phyloP scores from a whole-genome alignment of 2,113 vertebrate species.

The Megaceryle maxima region DNA sequence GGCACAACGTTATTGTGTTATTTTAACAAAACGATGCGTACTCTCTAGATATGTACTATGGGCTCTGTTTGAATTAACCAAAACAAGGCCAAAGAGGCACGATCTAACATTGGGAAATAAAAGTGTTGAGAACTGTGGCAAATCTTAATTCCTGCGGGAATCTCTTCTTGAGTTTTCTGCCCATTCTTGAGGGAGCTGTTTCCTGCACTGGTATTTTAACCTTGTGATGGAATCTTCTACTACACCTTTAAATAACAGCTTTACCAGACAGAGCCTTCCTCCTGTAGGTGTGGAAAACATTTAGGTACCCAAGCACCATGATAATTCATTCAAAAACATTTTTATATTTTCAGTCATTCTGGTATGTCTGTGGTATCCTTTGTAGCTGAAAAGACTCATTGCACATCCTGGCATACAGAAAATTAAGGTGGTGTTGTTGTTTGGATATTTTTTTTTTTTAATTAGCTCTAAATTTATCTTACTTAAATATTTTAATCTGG shows the following conservation, averaged over 20 bases:
- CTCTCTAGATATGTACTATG: neutral
- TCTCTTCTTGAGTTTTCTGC: neutral
- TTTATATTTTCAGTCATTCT: neutral
- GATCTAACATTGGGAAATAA: neutral
- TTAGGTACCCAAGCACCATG: neutral
- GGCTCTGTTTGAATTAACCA: neutral
- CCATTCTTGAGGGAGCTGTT: neutral
- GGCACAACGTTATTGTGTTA: neutral
- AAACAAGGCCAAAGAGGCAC: neutral
- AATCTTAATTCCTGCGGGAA: neutral
- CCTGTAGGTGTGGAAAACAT: neutral
- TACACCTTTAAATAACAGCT: neutral
- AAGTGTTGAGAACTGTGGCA: neutral
- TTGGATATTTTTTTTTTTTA: neutral
- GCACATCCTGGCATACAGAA: neutral
- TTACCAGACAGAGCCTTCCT: neutral
- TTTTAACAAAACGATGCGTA: constrained; percentile 27
- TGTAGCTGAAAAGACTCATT: neutral
- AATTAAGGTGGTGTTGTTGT: neutral
- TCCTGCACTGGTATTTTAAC: neutral
- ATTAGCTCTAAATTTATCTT: neutral
- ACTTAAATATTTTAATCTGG: neutral
- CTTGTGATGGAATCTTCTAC: neutral
- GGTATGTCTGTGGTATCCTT: neutral
- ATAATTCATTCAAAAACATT: neutral